Evolutionary conservation across 2,888 invertebrate species (phyloP), one percentile per base, ranked within the genome.

Genomic region (Melanotus villosus): DNA sequence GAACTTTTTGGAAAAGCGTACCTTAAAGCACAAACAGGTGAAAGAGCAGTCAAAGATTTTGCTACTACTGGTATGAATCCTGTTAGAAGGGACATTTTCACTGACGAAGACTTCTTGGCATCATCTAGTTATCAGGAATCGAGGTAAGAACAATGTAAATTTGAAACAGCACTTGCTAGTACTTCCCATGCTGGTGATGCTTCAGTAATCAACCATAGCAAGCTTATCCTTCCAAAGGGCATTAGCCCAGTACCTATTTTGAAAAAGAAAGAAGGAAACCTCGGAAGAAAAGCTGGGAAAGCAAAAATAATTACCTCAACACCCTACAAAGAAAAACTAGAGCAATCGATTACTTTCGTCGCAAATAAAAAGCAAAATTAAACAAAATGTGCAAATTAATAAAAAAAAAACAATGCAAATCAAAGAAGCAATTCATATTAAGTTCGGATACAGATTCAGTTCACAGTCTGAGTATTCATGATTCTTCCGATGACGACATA

Each of bases 1-100:
- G n/a, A n/a, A n/a, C n/a, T n/a, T n/a, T n/a, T n/a, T n/a, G 69
- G 72, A n/a, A 18, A 64, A 64, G n/a, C n/a, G n/a, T n/a, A n/a
- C n/a, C n/a, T n/a, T n/a, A 67, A 74, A 70, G 56, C 60, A 41
- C 73, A 71, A 10, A 73, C 68, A n/a, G 34, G 54, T 12, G 41
- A 36, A 43, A 72, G 64, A 6, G 72, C 72, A 9, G 65, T 68
- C 21, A 21, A 41, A 18, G 50, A 10, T 9, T 41, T 41, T 32
- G 4, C 4, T 5, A 2, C 3, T 5, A 32, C 32, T 2, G 32
- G 32, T 9, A 2, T 32, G 2, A 10, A 5, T 32, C 32, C 32
- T 5, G 32, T 32, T 5, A 32, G 9, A 2, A 32, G 9, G 9
- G 9, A 32, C 4, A 32, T 32, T 32, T 32, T 32, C 32, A 9